phyloP scores from a whole-genome alignment of 2,888 invertebrate species.

The Tanaodytes sp. region DNA sequence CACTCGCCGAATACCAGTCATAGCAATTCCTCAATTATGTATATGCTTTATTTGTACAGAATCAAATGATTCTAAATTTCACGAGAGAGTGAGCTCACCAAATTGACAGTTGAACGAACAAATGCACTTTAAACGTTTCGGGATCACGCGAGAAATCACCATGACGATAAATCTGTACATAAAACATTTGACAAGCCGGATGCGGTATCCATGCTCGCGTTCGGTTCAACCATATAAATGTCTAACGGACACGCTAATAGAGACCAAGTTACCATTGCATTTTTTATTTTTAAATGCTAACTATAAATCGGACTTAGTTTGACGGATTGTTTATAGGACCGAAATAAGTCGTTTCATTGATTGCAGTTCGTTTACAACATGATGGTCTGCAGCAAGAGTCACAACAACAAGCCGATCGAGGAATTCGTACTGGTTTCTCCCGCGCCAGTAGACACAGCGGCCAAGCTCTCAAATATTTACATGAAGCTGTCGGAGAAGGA shows the following conservation, averaged over 20 bases:
- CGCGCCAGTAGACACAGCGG: constrained; percentile 99
- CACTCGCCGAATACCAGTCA: too few relatives aligned
- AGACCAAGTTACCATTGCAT: constrained; percentile 9
- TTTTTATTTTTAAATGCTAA: constrained; percentile 17
- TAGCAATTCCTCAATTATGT: constrained; percentile 21
- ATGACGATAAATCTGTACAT: constrained; percentile 36
- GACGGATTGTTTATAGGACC: too few relatives aligned
- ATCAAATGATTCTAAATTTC: not conserved
- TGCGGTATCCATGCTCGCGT: constrained; percentile 7
- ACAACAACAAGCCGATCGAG: constrained; percentile 96
- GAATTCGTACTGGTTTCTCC: constrained; percentile 98
- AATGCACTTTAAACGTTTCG: constrained; percentile 58
- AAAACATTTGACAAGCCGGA: constrained; percentile 35
- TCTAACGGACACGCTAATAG: constrained; percentile 46
- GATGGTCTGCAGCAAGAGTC: constrained; percentile 97
- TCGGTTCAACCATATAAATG: constrained; percentile 23
- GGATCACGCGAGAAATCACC: constrained; percentile 58
- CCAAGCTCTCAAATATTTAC: constrained; percentile 94
- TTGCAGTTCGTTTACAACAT: constrained; percentile 92
- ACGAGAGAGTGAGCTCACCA: constrained; percentile 16
- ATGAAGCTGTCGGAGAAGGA: constrained; percentile 92
- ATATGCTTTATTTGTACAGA: not conserved
- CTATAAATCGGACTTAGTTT: too few relatives aligned
- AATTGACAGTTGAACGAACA: constrained; percentile 54
- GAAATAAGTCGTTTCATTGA: too few relatives aligned